Evolutionary conservation across 2,888 invertebrate species (phyloP).

Genomic region (Apodemia hepburni): DNA sequence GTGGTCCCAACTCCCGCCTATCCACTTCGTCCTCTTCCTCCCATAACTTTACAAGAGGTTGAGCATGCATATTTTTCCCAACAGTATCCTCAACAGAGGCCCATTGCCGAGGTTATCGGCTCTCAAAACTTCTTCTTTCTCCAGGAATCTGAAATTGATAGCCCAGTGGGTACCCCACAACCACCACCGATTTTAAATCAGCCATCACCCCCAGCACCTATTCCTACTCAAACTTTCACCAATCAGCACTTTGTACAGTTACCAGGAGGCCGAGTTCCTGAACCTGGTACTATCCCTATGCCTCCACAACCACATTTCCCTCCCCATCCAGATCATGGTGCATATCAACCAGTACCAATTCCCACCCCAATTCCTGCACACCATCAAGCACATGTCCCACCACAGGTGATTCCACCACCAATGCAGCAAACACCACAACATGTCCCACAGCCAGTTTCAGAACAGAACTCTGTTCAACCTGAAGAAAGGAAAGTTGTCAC

Average conservation of each 20-base stretch:
- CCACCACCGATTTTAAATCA: constrained; percentile 64
- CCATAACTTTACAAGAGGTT: constrained; percentile 81
- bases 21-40: constrained; percentile 76
- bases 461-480: constrained; percentile 30
- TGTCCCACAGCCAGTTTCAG: constrained; percentile 35
- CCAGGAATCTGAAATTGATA: constrained; percentile 94
- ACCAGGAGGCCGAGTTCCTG: constrained; percentile 67
- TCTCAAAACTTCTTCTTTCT: constrained; percentile 90
- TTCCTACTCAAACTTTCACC: constrained; percentile 92
- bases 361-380: constrained; percentile 26
- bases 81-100: constrained; percentile 79
- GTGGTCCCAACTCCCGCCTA: constrained; percentile 78
- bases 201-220: constrained; percentile 63
- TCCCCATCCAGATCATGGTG: constrained; percentile 76
- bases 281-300: constrained; percentile 77
- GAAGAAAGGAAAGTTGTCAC: constrained; percentile 41
- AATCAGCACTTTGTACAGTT: constrained; percentile 87
- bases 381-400: constrained; percentile 25
- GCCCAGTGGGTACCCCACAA: constrained; percentile 81
- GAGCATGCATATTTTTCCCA: constrained; percentile 83
- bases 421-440: constrained; percentile 35
- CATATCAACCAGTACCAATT: constrained; percentile 56
- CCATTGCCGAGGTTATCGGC: constrained; percentile 88
- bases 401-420: constrained; percentile 35
- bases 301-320: constrained; percentile 77